Evolutionary conservation across 2,797 vertebrate genomes (phyloP).

Genomic region (Protonibea diacanthus): DNA sequence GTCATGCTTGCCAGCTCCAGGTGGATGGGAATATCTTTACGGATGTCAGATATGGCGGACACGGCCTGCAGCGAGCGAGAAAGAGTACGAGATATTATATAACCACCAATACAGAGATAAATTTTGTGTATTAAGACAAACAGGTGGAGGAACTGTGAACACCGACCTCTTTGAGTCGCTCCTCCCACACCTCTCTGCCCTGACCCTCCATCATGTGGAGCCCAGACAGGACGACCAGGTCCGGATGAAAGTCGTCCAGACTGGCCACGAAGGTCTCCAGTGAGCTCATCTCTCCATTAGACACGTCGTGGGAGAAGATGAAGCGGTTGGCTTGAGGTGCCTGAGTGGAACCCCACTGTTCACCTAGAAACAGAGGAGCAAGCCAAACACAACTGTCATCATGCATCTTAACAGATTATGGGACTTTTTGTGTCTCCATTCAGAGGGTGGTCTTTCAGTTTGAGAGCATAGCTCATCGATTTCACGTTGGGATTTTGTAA

Average conservation of each 20-base stretch:
- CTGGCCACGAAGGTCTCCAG: constrained; percentile 95
- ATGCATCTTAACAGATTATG: background rate
- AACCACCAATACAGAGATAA: too few relatives aligned
- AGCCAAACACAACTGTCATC: background rate
- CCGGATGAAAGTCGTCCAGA: constrained; percentile 95
- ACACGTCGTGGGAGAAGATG: constrained; percentile 97
- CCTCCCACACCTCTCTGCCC: constrained; percentile 88
- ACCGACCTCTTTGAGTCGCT: constrained; percentile 91
- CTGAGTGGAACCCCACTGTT: constrained; percentile 89
- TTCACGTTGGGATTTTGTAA: too few relatives aligned
- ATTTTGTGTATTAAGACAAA: background rate
- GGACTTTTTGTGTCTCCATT: too few relatives aligned
- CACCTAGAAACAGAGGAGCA: constrained; percentile 83
- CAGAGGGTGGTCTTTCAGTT: too few relatives aligned
- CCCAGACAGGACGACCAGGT: constrained; percentile 95
- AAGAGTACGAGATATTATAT: background rate
- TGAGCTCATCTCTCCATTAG: constrained; percentile 93
- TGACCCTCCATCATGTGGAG: constrained; percentile 99
- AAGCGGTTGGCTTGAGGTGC: constrained; percentile 97
- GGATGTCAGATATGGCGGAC: constrained; percentile 90
- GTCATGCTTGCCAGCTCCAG: constrained; percentile 99
- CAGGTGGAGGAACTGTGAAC: too few relatives aligned
- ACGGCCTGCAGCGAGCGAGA: constrained; percentile 85
- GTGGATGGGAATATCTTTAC: constrained; percentile 91
- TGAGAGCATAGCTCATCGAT: too few relatives aligned